Evolutionary conservation across 2,888 invertebrate genomes (phyloP), one percentile per base, ranked within the genome.

Genomic region (Zygothrica quintamaculata): DNA sequence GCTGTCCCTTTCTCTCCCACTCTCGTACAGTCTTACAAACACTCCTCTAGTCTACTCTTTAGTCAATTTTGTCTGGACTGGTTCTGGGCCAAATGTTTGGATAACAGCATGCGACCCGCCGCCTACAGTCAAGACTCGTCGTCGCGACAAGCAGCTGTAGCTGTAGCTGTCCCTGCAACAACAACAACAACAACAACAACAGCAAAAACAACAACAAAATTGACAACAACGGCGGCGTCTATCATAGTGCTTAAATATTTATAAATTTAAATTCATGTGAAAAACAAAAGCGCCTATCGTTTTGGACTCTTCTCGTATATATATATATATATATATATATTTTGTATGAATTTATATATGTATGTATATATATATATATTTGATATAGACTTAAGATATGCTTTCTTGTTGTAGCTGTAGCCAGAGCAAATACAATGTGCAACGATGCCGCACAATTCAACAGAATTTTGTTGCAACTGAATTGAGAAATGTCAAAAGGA

Each of bases 401-500:
- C n/a, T n/a, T n/a, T n/a, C n/a, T n/a, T n/a, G n/a, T n/a, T n/a
- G n/a, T n/a, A n/a, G n/a, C n/a, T n/a, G n/a, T n/a, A n/a, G n/a
- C n/a, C n/a, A n/a, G n/a, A n/a, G 50, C 57, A 22, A 8, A 26
- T 26, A 11, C 46, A 22, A 26, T 77, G n/a, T 75, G 86, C 67
- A 71, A 52, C 52, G 50, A 72, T 40, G 53, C 36, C 60, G 56
- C 57, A 48, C 66, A 74, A 77, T 80, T 80, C 81, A 71, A 13
- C 84, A 80, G 84, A 86, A 84, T 22, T 22, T 2, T n/a, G n/a
- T n/a, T n/a, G n/a, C n/a, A n/a, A n/a, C n/a, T 22, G 18, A 22
- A 74, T 84, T 86, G 84, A 85, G 80, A 76, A 76, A 82, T 81
- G 80, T 69, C 77, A 74, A 78, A 75, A 82, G 84, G 84, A 84